phyloP scores from a whole-genome alignment of 2,113 vertebrate genomes.

The Megaleporinus macrocephalus region DNA sequence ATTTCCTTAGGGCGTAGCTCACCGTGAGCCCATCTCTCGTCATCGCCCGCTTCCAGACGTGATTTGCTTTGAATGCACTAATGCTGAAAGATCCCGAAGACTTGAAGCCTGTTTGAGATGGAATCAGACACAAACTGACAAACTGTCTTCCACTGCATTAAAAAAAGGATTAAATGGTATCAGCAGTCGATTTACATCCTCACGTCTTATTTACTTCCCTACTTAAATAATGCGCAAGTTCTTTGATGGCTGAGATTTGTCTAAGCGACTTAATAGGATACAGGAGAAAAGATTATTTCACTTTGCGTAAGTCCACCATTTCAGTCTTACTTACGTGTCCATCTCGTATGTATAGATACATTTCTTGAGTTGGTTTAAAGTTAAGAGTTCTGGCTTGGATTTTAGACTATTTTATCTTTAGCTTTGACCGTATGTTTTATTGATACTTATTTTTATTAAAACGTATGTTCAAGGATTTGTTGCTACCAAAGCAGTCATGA shows the following conservation, averaged over 20 bases:
- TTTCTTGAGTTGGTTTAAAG: no score
- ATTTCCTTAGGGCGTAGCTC: constrained; percentile 78
- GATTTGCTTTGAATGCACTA: constrained; percentile 81
- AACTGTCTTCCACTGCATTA: constrained; percentile 69
- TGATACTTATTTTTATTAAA: no score
- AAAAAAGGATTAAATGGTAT: constrained; percentile 31
- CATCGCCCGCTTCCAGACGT: constrained; percentile 75
- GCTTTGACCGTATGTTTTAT: no score
- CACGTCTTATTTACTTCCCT: neutral
- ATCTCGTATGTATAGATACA: no score
- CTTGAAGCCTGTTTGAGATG: constrained; percentile 75
- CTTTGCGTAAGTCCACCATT: no score
- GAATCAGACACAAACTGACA: constrained; percentile 73
- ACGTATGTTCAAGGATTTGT: no score
- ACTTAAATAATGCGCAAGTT: neutral
- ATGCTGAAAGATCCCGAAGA: constrained; percentile 73
- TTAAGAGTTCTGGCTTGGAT: no score
- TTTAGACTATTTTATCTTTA: no score
- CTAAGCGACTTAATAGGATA: neutral
- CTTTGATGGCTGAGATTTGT: neutral
- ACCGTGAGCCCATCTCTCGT: constrained; percentile 83
- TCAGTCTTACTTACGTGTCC: no score
- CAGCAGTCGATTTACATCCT: neutral
- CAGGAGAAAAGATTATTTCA: neutral
- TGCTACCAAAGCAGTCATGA: no score